Conservation (phyloP, 1,140 invertebrate genomes). For the Pseudomyrmex gracilis region DNA sequence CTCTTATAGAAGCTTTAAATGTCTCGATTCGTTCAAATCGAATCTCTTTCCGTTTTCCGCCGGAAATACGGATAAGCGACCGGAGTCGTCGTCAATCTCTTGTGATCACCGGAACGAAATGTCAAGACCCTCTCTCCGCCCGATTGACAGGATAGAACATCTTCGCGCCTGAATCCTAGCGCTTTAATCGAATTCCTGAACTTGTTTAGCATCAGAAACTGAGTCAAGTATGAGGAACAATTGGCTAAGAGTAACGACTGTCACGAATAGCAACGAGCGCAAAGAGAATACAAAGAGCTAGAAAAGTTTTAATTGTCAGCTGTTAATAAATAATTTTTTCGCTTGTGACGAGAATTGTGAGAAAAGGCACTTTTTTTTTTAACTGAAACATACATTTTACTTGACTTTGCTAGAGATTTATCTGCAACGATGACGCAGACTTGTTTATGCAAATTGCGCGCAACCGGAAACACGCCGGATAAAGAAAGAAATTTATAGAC, state of each 20-base stretch:
- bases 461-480: constrained; percentile 3
- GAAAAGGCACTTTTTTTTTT: constrained; percentile 4
- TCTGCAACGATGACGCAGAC: constrained; percentile 13
- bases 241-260: constrained; percentile 34
- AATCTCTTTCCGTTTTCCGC: constrained; percentile 31
- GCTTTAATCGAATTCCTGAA: constrained; percentile 67
- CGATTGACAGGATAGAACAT: constrained; percentile 53
- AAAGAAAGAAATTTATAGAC: constrained; percentile 49
- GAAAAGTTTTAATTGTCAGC: constrained; percentile 16
- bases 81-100: constrained; percentile 46
- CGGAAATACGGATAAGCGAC: constrained; percentile 59
- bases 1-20: no score
- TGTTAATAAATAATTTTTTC: constrained; percentile 50
- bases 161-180: constrained; percentile 49
- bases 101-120: constrained; percentile 40
- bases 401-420: constrained; percentile 22
- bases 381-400: constrained; percentile 24
- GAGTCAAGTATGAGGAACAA: constrained; percentile 46
- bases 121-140: constrained; percentile 7
- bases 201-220: constrained; percentile 56
- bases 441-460: constrained; percentile 7
- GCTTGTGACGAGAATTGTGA: not conserved
- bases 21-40: constrained; percentile 22
- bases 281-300: not conserved
- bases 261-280: not conserved